These are phyloP conservation scores for Andrena hattorfiana DNA, from an alignment of 2,888 invertebrate species.

Conservation along the genomic window DNA sequence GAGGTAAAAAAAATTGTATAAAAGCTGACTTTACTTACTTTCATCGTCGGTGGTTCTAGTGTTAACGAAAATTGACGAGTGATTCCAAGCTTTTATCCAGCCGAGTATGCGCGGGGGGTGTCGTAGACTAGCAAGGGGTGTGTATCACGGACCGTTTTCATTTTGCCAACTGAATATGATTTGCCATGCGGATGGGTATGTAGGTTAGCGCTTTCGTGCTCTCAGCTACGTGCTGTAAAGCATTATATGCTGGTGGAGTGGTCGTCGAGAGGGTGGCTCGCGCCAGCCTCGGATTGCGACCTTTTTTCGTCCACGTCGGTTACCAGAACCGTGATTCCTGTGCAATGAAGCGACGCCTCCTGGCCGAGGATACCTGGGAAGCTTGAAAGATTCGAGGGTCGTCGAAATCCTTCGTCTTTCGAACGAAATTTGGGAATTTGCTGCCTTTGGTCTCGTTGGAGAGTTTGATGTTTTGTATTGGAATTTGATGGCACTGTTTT, in stretches of 20 bases:
- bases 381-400: neutral
- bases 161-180: constrained; percentile 79
- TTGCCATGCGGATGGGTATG: constrained; percentile 76
- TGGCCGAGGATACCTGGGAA: neutral
- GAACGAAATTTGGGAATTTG: neutral
- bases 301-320: constrained; percentile 41
- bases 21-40: too few relatives aligned
- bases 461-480: neutral
- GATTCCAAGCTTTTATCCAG: too few relatives aligned
- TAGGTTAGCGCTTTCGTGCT: constrained; percentile 74
- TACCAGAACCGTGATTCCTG: constrained; percentile 26
- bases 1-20: too few relatives aligned
- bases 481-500: neutral
- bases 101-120: neutral
- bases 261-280: constrained; percentile 28
- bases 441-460: neutral
- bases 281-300: constrained; percentile 27
- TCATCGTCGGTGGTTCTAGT: too few relatives aligned
- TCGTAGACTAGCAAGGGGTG: constrained; percentile 31
- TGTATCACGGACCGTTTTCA: constrained; percentile 74
- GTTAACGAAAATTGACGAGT: too few relatives aligned
- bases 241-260: constrained; percentile 46
- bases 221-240: constrained; percentile 42
- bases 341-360: constrained; percentile 15
- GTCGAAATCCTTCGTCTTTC: neutral